A percentile compares a stretch with the other conserved stretches of the same genome.
These are phyloP conservation scores for Tribolium freemani DNA, from an alignment of 2,888 invertebrate genomes.

Conservation along the genomic window DNA sequence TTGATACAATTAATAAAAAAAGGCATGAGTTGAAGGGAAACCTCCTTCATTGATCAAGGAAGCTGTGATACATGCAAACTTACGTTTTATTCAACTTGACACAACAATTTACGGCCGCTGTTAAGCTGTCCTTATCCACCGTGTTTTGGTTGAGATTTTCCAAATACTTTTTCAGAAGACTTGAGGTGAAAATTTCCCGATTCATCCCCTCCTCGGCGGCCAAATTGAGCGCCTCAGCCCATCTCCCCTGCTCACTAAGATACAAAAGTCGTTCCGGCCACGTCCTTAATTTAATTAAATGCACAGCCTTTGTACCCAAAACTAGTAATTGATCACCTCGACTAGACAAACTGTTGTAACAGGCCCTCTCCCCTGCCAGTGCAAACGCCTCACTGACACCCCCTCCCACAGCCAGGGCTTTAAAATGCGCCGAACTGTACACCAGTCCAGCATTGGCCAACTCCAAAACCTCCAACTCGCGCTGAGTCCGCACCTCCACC, in stretches of 20 bases:
- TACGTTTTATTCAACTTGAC: slow-evolving; percentile 70
- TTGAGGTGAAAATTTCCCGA: slow-evolving; percentile 62
- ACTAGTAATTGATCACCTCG: slow-evolving; percentile 79
- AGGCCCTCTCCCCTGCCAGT: slow-evolving; percentile 79
- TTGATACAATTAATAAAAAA: too few species aligned
- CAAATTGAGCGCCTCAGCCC: slow-evolving; percentile 72
- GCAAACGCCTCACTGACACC: slow-evolving; percentile 89
- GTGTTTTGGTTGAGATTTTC: slow-evolving; percentile 67
- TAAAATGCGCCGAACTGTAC: slow-evolving; percentile 89
- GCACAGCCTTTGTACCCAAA: slow-evolving; percentile 76
- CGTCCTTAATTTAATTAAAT: slow-evolving; percentile 74
- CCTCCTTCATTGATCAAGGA: too few species aligned
- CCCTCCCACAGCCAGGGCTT: slow-evolving; percentile 95
- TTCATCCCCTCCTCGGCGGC: slow-evolving; percentile 69
- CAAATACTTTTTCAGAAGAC: slow-evolving; percentile 65
- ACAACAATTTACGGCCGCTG: slow-evolving; percentile 68
- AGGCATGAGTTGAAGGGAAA: too few species aligned
- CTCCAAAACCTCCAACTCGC: slow-evolving; percentile 87
- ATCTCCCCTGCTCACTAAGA: slow-evolving; percentile 73
- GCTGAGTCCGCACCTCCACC: slow-evolving; percentile 89
- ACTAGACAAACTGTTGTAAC: slow-evolving; percentile 80
- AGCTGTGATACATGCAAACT: slow-evolving; percentile 57
- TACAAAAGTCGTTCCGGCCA: slow-evolving; percentile 79
- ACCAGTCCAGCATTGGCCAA: slow-evolving; percentile 85
- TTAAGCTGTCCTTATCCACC: slow-evolving; percentile 67